Conservation (phyloP, 2,113 vertebrate genomes). For the Amazona guildingii region DNA sequence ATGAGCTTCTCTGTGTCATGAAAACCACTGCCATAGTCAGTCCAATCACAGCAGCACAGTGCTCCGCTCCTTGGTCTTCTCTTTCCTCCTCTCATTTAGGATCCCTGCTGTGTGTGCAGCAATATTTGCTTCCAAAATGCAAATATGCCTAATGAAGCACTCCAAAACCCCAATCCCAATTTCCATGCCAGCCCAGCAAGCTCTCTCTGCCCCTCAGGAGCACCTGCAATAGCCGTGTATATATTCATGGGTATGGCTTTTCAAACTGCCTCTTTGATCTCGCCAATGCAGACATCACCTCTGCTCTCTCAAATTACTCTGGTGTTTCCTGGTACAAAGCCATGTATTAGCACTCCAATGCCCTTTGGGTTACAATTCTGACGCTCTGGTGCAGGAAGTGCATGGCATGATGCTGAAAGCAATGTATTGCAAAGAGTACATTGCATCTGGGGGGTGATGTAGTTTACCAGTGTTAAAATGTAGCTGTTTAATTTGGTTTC, state of each 20-base stretch:
- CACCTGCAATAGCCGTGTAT: neutral
- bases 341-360: rapidly evolving
- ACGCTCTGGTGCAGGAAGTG: neutral
- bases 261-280: neutral
- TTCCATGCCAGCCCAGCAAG: neutral
- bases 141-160: neutral
- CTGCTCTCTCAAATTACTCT: neutral
- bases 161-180: neutral
- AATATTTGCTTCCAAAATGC: neutral
- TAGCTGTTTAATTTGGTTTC: neutral
- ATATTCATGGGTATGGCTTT: rapidly evolving
- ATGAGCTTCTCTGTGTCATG: neutral
- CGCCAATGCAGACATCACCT: rapidly evolving
- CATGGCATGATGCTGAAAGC: neutral
- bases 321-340: neutral
- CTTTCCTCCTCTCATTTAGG: neutral
- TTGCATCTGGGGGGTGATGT: neutral
- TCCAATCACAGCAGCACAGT: neutral
- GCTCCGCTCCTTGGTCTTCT: neutral
- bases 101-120: neutral
- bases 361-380: neutral
- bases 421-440: rapidly evolving
- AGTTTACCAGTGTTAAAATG: neutral
- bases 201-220: neutral
- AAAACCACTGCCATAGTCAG: neutral